Evolutionary conservation across 2,888 invertebrate genomes (phyloP).

Genomic region (Crematogaster levior): DNA sequence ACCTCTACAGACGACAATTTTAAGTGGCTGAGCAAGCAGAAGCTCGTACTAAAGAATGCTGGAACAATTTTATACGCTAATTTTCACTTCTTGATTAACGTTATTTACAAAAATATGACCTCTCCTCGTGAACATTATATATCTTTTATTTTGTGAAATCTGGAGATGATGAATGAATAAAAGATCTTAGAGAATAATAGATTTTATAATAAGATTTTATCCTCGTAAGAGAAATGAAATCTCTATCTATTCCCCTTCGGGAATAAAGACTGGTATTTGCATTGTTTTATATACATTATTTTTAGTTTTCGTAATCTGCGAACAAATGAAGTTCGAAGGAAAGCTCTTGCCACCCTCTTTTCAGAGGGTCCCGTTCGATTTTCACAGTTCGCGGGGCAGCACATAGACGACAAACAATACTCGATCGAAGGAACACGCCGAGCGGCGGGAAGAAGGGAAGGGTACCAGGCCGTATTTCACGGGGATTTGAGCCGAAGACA

Average conservation of each 20-base stretch:
- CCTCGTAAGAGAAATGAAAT: not conserved
- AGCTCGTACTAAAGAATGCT: not conserved
- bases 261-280: not conserved
- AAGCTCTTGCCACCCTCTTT: conserved; percentile 65
- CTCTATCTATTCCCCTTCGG: no score
- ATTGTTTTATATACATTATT: conserved; percentile 16
- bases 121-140: not conserved
- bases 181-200: conserved; percentile 13
- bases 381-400: conserved; percentile 75
- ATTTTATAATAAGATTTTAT: not conserved
- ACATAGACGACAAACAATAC: conserved; percentile 78
- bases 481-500: conserved; percentile 85
- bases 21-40: not conserved
- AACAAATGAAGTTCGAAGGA: conserved; percentile 28
- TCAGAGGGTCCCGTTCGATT: conserved; percentile 74
- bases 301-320: conserved; percentile 14
- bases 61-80: not conserved
- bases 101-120: not conserved
- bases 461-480: conserved; percentile 81
- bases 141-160: not conserved
- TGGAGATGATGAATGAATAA: not conserved
- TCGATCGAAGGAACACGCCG: conserved; percentile 63
- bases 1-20: conserved; percentile 40
- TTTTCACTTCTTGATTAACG: not conserved
- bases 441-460: not conserved